Evolutionary conservation across 2,113 vertebrate genomes (phyloP), one percentile per base, ranked within the genome.

Genomic region (Tretioscincus oriximinensis): DNA sequence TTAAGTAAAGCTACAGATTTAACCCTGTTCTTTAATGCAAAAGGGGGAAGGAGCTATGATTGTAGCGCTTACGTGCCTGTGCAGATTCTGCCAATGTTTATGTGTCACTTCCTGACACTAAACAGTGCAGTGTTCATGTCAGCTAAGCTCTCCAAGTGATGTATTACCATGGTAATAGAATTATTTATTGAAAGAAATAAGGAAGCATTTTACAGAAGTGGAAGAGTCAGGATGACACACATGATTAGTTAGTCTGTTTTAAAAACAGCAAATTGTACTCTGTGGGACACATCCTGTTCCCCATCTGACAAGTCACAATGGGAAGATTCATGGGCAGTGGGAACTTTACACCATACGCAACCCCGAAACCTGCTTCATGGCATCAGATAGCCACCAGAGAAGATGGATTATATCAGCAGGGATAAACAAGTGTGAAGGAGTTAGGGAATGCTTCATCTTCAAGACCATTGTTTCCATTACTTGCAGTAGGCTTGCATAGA

Each of bases 141-240:
- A 60, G 22, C 65, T 5, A 35, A 75, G 73, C 29, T 35, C 47
- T 74, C 64, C 49, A 60, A 69, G 35, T 81, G 73, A 81, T 81
- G 69, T 76, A 81, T 81, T 75, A 54, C 31, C n/a, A 61, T 76
- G 54, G 73, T 76, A 76, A 69, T 76, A 69, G 73, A 81, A 81
- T 81, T 81, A 81, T 81, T 81, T 58, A 81, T 49, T 76, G 54
- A 81, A 81, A 81, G 73, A 81, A 66, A 81, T 81, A 76, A 35
- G 73, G 28, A 68, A 12, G 65, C 80, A 47, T 81, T 81, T 81
- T 69, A 63, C 51, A 81, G 22, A 76, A 76, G 65, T 61, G 35
- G 31, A 67, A 70, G 47, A 69, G 73, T 31, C 73, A 31, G 73
- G 73, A 81, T 81, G 73, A 61, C 65, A 76, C 41, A 35, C 41